A percentile compares a stretch with the other conserved stretches of the same genome.
Evolutionary conservation across 1,140 invertebrate species (phyloP).

Genomic region (Cydia amplana): DNA sequence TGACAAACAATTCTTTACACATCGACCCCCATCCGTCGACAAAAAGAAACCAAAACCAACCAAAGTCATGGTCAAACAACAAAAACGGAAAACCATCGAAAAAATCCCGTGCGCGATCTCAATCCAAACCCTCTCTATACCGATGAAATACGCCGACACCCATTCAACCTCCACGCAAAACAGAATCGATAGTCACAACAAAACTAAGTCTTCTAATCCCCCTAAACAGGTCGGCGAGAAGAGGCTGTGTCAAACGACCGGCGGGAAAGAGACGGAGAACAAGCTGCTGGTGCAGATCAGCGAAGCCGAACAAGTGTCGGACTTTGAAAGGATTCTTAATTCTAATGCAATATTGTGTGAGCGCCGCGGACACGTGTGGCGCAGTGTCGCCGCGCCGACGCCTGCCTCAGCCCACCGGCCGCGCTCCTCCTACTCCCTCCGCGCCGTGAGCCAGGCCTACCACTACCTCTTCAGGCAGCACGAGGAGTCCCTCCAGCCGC

Average conservation of each 20-base stretch:
- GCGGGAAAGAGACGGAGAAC: conserved; percentile 74
- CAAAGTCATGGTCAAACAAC: conserved; percentile 56
- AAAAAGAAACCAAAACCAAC: conserved; percentile 47
- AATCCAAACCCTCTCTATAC: conserved; percentile 67
- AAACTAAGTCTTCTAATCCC: conserved; percentile 68
- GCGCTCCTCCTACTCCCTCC: conserved; percentile 71
- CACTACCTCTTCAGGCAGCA: conserved; percentile 72
- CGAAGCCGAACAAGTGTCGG: conserved; percentile 78
- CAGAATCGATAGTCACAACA: conserved; percentile 55
- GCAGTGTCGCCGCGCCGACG: conserved; percentile 49
- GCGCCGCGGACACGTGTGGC: conserved; percentile 67
- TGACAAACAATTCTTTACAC: conserved; percentile 51
- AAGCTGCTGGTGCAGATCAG: conserved; percentile 76
- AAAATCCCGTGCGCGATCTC: conserved; percentile 65
- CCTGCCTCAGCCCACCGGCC: conserved; percentile 62
- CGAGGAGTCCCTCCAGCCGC: conserved; percentile 69
- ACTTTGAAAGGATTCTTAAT: conserved; percentile 81
- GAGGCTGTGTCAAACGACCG: conserved; percentile 65
- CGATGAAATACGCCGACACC: conserved; percentile 67
- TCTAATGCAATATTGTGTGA: conserved; percentile 77
- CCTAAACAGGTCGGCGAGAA: conserved; percentile 70
- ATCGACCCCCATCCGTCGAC: conserved; percentile 43
- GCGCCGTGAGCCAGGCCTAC: conserved; percentile 71
- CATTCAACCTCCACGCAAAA: conserved; percentile 66
- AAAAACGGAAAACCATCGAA: conserved; percentile 57